phyloP scores from a whole-genome alignment of 2,888 invertebrate species.

The Epiblema foenella region DNA sequence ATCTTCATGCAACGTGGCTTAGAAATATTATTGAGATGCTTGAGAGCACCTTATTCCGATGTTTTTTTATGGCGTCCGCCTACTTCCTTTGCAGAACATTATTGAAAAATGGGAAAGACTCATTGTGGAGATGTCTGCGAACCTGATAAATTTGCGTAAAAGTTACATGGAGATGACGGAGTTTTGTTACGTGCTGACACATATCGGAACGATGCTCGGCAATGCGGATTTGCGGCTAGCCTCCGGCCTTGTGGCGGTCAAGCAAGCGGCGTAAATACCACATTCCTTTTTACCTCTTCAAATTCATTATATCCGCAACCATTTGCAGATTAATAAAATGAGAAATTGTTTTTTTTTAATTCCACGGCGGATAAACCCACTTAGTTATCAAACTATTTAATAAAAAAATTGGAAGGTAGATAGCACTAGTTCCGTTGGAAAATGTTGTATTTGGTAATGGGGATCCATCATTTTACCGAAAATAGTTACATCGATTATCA shows the following conservation, averaged over 20 bases:
- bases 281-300: not conserved
- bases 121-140: conserved; percentile 62
- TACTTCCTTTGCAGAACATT: conserved; percentile 54
- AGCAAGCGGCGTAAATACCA: not conserved
- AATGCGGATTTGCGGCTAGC: conserved; percentile 54
- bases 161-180: conserved; percentile 65
- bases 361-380: no score
- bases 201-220: conserved; percentile 70
- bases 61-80: not conserved
- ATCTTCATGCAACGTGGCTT: no score
- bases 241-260: not conserved
- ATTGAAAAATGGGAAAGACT: conserved; percentile 71
- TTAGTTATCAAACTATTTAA: not conserved
- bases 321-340: no score
- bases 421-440: no score
- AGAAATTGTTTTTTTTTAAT: no score
- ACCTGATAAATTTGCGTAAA: conserved; percentile 60
- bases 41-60: not conserved
- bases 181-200: conserved; percentile 65
- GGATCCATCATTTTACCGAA: no score
- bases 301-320: no score
- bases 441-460: no score
- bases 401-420: no score
- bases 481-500: no score
- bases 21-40: not conserved